These are phyloP conservation scores for Zhuqinia jingwanae DNA, from an alignment of 2,888 invertebrate genomes.

Conservation along the genomic window DNA sequence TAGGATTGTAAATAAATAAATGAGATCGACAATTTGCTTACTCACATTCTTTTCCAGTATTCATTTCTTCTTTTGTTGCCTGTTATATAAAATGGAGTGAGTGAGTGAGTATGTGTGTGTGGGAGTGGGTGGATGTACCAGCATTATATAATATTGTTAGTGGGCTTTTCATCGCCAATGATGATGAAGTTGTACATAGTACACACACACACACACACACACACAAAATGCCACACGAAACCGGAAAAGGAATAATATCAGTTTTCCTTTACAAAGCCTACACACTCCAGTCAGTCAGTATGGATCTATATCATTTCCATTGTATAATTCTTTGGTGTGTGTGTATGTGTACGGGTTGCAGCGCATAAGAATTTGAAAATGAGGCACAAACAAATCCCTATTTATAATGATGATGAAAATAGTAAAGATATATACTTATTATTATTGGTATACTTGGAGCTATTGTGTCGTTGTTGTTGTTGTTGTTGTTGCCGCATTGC, in stretches of 20 bases:
- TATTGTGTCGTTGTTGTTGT: too few relatives aligned
- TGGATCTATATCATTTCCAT: too few relatives aligned
- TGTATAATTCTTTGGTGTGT: too few relatives aligned
- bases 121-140: not conserved
- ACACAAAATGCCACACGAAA: not conserved
- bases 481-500: too few relatives aligned
- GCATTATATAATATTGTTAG: constrained; percentile 40
- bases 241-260: not conserved
- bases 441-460: too few relatives aligned
- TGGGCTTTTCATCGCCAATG: constrained; percentile 51
- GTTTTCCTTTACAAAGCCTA: not conserved
- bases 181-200: too few relatives aligned
- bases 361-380: too few relatives aligned
- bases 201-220: not conserved
- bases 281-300: not conserved
- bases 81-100: too few relatives aligned
- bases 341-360: too few relatives aligned
- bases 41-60: constrained; percentile 50
- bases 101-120: constrained; percentile 27
- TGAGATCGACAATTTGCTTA: constrained; percentile 59
- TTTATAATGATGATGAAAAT: too few relatives aligned
- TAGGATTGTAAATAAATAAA: constrained; percentile 58
- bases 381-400: too few relatives aligned
- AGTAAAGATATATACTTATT: too few relatives aligned
- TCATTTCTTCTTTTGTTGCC: constrained; percentile 33